Evolutionary conservation across 1,140 invertebrate species (phyloP).

Genomic region (Campodea augens): DNA sequence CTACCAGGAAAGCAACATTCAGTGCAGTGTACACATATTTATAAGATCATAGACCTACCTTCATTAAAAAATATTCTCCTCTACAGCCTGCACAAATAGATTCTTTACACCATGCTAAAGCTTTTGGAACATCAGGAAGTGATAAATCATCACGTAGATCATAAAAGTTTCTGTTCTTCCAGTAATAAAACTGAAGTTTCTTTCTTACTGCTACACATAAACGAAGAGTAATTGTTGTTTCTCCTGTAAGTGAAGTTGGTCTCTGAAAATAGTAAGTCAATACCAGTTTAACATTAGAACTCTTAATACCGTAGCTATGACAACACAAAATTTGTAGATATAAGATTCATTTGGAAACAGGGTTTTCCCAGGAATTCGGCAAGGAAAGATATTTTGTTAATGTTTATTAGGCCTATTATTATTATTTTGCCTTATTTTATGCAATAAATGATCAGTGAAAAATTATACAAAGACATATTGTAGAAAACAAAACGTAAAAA

Average conservation of each 20-base stretch:
- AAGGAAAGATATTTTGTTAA: background rate
- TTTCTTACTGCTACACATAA: slow-evolving; percentile 75
- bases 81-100: slow-evolving; percentile 66
- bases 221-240: slow-evolving; percentile 48
- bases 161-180: slow-evolving; percentile 66
- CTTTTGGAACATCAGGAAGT: slow-evolving; percentile 62
- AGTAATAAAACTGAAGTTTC: slow-evolving; percentile 73
- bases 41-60: too few relatives aligned
- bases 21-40: too few relatives aligned
- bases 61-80: slow-evolving; percentile 55
- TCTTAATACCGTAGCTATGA: slow-evolving; percentile 7
- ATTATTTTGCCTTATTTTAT: background rate
- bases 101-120: slow-evolving; percentile 68
- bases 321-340: background rate
- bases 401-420: background rate
- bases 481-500: too few relatives aligned
- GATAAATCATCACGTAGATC: slow-evolving; percentile 52
- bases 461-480: too few relatives aligned
- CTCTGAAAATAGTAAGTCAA: too few relatives aligned
- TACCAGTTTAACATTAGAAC: too few relatives aligned
- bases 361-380: background rate
- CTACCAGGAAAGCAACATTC: too few relatives aligned
- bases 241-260: slow-evolving; percentile 40
- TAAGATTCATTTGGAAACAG: background rate
- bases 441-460: too few relatives aligned